Conservation (phyloP, 2,888 invertebrate species). For the Philereme transversata region DNA sequence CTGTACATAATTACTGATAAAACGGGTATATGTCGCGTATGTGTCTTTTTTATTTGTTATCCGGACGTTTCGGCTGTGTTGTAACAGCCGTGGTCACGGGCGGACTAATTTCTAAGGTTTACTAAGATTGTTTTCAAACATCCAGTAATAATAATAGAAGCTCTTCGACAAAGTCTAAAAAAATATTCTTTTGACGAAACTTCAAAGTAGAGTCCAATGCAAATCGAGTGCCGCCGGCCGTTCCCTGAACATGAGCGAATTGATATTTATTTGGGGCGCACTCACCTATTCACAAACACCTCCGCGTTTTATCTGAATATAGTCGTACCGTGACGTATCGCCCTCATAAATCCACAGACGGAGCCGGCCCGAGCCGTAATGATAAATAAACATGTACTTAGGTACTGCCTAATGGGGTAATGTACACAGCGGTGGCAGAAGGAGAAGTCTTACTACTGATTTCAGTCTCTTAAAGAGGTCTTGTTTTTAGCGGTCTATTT, state of each 20-base stretch:
- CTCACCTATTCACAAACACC: slow-evolving; percentile 10
- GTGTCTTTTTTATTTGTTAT: too few species aligned
- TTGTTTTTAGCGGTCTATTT: too few species aligned
- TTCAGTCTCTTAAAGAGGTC: too few species aligned
- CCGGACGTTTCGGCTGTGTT: too few species aligned
- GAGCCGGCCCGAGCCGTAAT: not conserved
- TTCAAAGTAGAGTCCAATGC: not conserved
- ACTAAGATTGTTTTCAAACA: too few species aligned
- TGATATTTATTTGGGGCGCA: not conserved
- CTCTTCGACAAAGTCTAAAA: too few species aligned
- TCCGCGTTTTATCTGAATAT: not conserved
- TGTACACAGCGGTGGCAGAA: not conserved
- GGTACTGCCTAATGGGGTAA: not conserved
- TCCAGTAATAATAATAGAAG: too few species aligned
- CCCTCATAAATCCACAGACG: slow-evolving; percentile 1
- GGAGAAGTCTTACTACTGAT: not conserved
- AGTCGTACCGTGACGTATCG: slow-evolving; percentile 3
- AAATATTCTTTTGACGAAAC: too few species aligned
- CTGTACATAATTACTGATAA: too few species aligned
- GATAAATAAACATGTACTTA: not conserved
- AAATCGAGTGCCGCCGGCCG: not conserved
- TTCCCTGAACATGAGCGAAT: slow-evolving; percentile 3
- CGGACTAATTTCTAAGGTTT: too few species aligned
- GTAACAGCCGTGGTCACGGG: too few species aligned
- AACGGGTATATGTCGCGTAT: too few species aligned